A percentile compares a stretch with the other conserved stretches of the same genome.
Conservation (phyloP, 2,888 invertebrate species). For the Nephrotoma flavescens region DNA sequence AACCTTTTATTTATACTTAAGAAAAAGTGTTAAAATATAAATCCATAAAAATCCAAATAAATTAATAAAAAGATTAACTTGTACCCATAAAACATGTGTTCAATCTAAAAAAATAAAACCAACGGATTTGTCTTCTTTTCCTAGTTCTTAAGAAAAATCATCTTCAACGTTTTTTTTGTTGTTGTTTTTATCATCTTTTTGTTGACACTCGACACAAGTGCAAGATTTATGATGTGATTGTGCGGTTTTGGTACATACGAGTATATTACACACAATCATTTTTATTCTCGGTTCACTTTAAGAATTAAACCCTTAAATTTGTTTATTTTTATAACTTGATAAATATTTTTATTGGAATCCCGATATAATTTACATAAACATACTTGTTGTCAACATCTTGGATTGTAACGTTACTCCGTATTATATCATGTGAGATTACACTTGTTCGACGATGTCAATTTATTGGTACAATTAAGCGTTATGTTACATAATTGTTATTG, state of each 20-base stretch:
- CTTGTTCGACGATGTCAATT: not conserved
- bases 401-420: not conserved
- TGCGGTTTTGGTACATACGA: not conserved
- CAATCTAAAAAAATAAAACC: not conserved
- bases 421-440: not conserved
- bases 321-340: not conserved
- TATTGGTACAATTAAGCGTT: not conserved
- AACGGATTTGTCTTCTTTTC: not conserved
- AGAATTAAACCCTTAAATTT: not conserved
- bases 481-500: not conserved
- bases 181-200: not conserved
- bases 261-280: not conserved
- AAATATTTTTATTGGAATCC: not conserved
- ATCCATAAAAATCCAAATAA: not conserved
- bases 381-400: not conserved
- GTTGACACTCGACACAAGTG: conserved; percentile 9
- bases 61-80: not conserved
- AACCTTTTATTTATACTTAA: not conserved
- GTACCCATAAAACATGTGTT: not conserved
- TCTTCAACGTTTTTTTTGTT: not conserved
- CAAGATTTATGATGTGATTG: conserved; percentile 7
- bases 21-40: not conserved
- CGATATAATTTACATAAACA: not conserved
- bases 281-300: not conserved
- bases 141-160: not conserved